A percentile compares a stretch with the other conserved stretches of the same genome.
Evolutionary conservation across 2,113 vertebrate genomes (phyloP).

Genomic region (Datnioides undecimradiatus): DNA sequence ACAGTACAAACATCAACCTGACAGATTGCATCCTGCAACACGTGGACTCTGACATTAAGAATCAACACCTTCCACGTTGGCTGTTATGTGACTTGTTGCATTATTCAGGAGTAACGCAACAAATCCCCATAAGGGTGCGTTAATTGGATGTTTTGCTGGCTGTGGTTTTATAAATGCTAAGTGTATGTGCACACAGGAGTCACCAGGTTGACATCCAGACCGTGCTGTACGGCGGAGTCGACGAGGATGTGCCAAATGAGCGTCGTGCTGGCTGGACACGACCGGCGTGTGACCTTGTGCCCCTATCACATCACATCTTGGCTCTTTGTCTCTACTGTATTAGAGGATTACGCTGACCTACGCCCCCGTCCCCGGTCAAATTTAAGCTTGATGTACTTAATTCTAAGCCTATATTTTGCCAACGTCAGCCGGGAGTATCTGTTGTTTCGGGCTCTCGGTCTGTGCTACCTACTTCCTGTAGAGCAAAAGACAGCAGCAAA

Average conservation of each 20-base stretch:
- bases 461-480: conserved; percentile 19
- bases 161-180: background rate
- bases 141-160: background rate
- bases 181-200: background rate
- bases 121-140: background rate
- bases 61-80: background rate
- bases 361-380: conserved; percentile 55
- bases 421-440: conserved; percentile 24
- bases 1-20: background rate
- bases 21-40: background rate
- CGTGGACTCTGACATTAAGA: background rate
- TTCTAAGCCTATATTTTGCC: conserved; percentile 63
- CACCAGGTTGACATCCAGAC: background rate
- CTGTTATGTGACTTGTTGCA: background rate
- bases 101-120: background rate
- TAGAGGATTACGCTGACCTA: conserved; percentile 74
- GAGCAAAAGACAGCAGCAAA: conserved; percentile 10
- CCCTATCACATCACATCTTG: conserved; percentile 71
- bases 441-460: conserved; percentile 35
- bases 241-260: conserved; percentile 22
- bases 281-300: conserved; percentile 59
- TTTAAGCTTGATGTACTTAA: conserved; percentile 67
- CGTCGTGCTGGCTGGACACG: conserved; percentile 31
- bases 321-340: conserved; percentile 61
- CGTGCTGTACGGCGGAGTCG: background rate